phyloP scores from a whole-genome alignment of 2,797 vertebrate genomes.

The Echeneis naucrates region DNA sequence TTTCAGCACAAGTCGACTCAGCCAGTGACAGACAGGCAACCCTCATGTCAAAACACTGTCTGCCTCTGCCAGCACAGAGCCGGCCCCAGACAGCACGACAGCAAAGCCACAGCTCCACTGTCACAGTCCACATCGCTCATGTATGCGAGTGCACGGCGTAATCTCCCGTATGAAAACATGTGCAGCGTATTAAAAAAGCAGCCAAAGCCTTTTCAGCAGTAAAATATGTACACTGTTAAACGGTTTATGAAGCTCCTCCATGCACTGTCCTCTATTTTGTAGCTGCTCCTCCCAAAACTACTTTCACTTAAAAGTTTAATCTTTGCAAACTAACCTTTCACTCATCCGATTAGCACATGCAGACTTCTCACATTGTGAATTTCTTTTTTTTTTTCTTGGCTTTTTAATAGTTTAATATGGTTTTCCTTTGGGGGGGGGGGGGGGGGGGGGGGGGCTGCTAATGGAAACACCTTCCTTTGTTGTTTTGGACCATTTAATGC shows the following conservation, averaged over 20 bases:
- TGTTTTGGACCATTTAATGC: slow-evolving; percentile 65
- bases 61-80: slow-evolving; percentile 62
- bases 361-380: slow-evolving; percentile 5
- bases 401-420: slow-evolving; percentile 25
- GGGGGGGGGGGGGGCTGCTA: too few species aligned
- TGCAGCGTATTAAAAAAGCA: slow-evolving; percentile 49
- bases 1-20: slow-evolving; percentile 72
- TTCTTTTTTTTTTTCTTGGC: slow-evolving; percentile 23
- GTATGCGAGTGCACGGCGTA: slow-evolving; percentile 27
- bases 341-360: background rate
- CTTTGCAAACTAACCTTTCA: slow-evolving; percentile 10
- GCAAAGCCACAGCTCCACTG: slow-evolving; percentile 11
- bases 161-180: slow-evolving; percentile 43
- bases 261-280: slow-evolving; percentile 9
- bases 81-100: slow-evolving; percentile 24
- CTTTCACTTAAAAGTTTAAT: slow-evolving; percentile 24
- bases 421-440: too few species aligned
- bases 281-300: slow-evolving; percentile 25
- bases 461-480: slow-evolving; percentile 52
- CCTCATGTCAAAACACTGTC: slow-evolving; percentile 78
- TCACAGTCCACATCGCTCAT: slow-evolving; percentile 25
- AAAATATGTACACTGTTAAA: slow-evolving; percentile 34
- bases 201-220: slow-evolving; percentile 30
- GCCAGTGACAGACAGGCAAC: slow-evolving; percentile 76
- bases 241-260: slow-evolving; percentile 33